phyloP scores from a whole-genome alignment of 2,797 vertebrate species.

The Tragelaphus oryx region DNA sequence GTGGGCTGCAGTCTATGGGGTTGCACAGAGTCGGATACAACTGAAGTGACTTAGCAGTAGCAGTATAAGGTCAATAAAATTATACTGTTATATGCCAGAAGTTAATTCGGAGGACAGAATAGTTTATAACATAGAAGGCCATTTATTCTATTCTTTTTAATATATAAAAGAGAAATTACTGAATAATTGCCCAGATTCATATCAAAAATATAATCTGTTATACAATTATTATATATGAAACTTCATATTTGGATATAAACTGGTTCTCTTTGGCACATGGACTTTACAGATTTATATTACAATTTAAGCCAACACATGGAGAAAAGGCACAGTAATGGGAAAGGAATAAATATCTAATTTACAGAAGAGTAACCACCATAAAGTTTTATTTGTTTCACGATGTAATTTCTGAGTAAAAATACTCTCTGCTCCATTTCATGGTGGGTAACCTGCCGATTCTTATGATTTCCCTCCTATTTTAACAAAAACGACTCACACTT shows the following conservation, averaged over 20 bases:
- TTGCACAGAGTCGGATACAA: no score
- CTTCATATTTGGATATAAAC: conserved; percentile 57
- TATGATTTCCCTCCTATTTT: conserved; percentile 51
- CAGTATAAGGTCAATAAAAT: not conserved
- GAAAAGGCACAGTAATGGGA: conserved; percentile 42
- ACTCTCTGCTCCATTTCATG: conserved; percentile 54
- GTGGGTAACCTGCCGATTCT: not conserved
- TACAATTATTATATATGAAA: conserved; percentile 50
- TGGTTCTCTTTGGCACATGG: conserved; percentile 53
- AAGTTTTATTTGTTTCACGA: conserved; percentile 58
- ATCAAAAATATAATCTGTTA: conserved; percentile 46
- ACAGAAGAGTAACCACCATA: not conserved
- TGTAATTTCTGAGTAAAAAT: conserved; percentile 34
- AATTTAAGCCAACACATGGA: conserved; percentile 51
- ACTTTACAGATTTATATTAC: conserved; percentile 63
- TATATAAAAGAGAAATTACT: conserved; percentile 46
- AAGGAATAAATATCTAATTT: conserved; percentile 59
- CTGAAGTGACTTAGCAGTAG: no score
- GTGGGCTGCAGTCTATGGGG: no score
- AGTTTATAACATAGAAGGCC: conserved; percentile 20
- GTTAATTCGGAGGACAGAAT: conserved; percentile 22
- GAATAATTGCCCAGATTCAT: conserved; percentile 52
- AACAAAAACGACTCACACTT: conserved; percentile 38
- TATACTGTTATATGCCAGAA: conserved; percentile 4
- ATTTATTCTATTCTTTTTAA: conserved; percentile 46